Conservation (phyloP, 2,113 vertebrate genomes). For the Reinhardtius hippoglossoides region DNA sequence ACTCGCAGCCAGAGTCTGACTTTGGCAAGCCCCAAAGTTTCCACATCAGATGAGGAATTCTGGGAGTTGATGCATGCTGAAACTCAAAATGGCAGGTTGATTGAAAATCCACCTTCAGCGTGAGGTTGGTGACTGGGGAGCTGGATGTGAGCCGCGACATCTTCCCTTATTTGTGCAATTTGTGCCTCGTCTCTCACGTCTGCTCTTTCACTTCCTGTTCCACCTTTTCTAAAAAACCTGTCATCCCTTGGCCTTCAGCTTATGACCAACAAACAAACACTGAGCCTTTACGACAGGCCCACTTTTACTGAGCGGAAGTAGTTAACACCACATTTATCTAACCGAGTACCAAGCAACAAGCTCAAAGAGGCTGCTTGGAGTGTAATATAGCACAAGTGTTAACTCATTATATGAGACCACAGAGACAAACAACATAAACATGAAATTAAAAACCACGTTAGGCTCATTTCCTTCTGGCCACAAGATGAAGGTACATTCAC, state of each 20-base stretch:
- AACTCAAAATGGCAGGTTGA: slow-evolving; percentile 30
- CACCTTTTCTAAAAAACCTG: background rate
- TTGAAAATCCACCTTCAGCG: slow-evolving; percentile 12
- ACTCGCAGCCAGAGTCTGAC: slow-evolving; percentile 2
- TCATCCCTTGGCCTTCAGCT: background rate
- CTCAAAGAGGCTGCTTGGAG: background rate
- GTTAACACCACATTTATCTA: background rate
- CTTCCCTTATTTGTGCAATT: background rate
- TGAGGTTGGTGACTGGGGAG: background rate
- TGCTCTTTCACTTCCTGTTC: background rate
- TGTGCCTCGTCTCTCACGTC: background rate
- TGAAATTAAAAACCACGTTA: too few species aligned
- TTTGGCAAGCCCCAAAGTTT: slow-evolving; percentile 58
- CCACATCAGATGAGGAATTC: slow-evolving; percentile 65
- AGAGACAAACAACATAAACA: background rate
- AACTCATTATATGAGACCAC: background rate
- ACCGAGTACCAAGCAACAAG: background rate
- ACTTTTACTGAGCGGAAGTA: background rate
- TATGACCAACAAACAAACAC: background rate
- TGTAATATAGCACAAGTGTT: background rate
- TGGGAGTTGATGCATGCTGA: slow-evolving; percentile 23
- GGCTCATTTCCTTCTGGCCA: slow-evolving; percentile 5
- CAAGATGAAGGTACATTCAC: slow-evolving; percentile 4
- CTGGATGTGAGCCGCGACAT: background rate
- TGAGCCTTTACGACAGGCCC: background rate